A percentile compares a stretch with the other conserved stretches of the same genome.
Evolutionary conservation across 2,797 vertebrate species (phyloP).

Genomic region (Chanos chanos): DNA sequence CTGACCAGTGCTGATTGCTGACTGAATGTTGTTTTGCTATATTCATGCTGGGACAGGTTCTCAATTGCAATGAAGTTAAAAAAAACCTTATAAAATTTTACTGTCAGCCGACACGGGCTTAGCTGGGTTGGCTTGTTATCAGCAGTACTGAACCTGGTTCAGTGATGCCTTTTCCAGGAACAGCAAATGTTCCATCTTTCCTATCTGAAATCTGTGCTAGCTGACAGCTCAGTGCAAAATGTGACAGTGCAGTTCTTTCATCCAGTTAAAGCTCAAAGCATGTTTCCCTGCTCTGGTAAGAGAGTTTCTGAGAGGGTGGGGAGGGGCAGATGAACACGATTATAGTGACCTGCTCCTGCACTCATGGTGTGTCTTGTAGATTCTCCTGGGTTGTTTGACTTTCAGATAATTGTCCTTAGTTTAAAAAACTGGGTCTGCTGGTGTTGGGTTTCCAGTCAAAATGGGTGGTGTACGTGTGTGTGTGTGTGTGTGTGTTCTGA

Average conservation of each 20-base stretch:
- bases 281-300: neutral
- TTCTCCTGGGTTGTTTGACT: constrained; percentile 10
- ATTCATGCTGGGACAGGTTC: too few species aligned
- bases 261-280: neutral
- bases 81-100: too few species aligned
- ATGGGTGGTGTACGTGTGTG: neutral
- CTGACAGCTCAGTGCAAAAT: constrained; percentile 4
- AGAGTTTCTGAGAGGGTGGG: neutral
- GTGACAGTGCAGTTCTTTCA: constrained; percentile 13
- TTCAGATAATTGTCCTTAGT: constrained; percentile 14
- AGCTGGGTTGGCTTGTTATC: too few species aligned
- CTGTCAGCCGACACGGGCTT: too few species aligned
- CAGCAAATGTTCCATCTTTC: neutral
- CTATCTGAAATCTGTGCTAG: neutral
- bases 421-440: constrained; percentile 5
- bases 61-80: too few species aligned
- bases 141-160: too few species aligned
- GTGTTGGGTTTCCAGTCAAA: constrained; percentile 34
- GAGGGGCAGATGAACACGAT: constrained; percentile 13
- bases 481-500: neutral
- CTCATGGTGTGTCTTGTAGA: neutral
- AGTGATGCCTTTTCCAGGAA: neutral
- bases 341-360: constrained; percentile 15
- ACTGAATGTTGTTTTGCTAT: too few species aligned
- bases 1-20: too few species aligned